Percentiles rank a stretch among this genome's conserved stretches.
These are phyloP conservation scores for Tauraco hartlaubi DNA, from an alignment of 2,797 vertebrate genomes.

Conservation along the genomic window DNA sequence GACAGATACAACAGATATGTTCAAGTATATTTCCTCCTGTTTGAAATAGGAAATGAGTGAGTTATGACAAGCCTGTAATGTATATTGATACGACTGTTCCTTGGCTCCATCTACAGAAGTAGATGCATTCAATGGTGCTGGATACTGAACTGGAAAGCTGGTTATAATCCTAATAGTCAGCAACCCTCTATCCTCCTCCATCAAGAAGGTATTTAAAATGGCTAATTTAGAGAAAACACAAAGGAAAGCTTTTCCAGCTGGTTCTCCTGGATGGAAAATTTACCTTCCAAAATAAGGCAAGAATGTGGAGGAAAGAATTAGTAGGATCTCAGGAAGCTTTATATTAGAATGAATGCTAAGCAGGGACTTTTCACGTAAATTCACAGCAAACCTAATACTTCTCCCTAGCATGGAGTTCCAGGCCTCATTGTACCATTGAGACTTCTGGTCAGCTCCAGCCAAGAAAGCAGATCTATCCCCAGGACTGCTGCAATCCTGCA, in stretches of 20 bases:
- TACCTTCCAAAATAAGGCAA: constrained; percentile 1
- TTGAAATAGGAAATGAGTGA: constrained; percentile 69
- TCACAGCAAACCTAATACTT: background rate
- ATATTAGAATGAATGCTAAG: background rate
- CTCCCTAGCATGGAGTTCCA: background rate
- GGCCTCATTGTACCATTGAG: background rate
- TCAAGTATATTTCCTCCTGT: constrained; percentile 74
- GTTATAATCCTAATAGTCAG: background rate
- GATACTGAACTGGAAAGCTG: constrained; percentile 10
- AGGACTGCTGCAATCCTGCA: background rate
- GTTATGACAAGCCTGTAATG: constrained; percentile 64
- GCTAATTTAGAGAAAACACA: constrained; percentile 45
- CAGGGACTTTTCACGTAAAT: background rate
- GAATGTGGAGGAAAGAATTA: background rate
- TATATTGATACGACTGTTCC: constrained; percentile 46
- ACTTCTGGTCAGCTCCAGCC: background rate
- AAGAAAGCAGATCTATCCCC: background rate
- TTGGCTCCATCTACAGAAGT: background rate
- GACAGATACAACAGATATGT: constrained; percentile 79
- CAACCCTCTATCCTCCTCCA: background rate
- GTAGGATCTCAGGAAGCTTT: background rate
- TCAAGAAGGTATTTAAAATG: background rate
- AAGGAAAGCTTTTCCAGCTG: constrained; percentile 28
- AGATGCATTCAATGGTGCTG: background rate
- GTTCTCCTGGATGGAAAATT: background rate